Base-by-base conservation (phyloP, 2,888 invertebrate genomes). In the Cremastinae sp. region DNA sequence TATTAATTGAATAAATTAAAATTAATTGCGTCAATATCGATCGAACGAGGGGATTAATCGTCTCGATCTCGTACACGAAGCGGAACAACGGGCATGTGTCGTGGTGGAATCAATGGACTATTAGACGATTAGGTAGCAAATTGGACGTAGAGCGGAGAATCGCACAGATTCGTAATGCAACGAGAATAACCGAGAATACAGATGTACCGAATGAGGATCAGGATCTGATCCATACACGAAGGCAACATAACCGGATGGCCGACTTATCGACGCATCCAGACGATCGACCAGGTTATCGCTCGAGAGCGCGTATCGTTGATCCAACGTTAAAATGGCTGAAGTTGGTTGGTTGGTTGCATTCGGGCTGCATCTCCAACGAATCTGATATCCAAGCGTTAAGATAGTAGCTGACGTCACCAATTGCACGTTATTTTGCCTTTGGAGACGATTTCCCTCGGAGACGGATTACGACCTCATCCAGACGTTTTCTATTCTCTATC, bases 121-220 rank as follows among this genome's bases (percentile, higher is more conserved):
- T 77, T 78, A 77, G 80, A 72, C 77, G 74, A 80, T 80, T 80
- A 80, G 77, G 77, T 65, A 78, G 79, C 80, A 80, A 79, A 80
- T 79, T 71, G 77, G 59, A 75, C 61, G 76, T 28, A 75, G 71
- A 74, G 77, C 58, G 58, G 62, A 74, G 68, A 68, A 64, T 35
- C 62, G 28, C 18, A 35, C 14, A 39, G 39, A 72, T 59, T 51
- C 35, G 41, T 68, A 58, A 39, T 58, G n/a, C n/a, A 12, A 2
- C 28, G 10, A 35, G 45, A 28, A 43, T 28, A 5, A 5, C 28
- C 28, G 28, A 5, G 28, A 28, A 5, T 28, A 28, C 28, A 28
- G 28, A 28, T 28, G 18, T 62, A 47, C 39, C 47, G 35, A 37
- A 62, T 45, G 12, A 58, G 35, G 75, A 72, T 62, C 72, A 75